Conservation (phyloP, 1,140 invertebrate genomes). For the Bombus terrestris region DNA sequence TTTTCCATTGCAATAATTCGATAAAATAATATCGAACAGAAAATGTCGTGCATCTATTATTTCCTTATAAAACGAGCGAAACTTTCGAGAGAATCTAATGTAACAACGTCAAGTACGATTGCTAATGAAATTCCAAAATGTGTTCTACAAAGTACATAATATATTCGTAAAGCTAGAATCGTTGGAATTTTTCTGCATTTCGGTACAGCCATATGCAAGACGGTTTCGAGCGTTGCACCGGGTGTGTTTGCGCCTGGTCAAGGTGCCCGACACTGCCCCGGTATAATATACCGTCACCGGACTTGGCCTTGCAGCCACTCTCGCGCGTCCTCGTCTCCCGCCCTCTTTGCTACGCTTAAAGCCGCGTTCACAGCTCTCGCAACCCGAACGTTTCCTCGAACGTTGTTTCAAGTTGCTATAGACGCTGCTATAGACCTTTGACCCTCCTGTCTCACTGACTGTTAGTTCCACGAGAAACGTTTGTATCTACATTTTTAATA, state of each 20-base stretch:
- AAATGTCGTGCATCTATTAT: too few species aligned
- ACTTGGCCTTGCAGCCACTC: conserved; percentile 66
- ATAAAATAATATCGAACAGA: too few species aligned
- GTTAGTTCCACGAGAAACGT: not conserved
- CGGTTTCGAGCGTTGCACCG: conserved; percentile 65
- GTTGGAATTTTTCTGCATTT: too few species aligned
- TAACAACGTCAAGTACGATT: too few species aligned
- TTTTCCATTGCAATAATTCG: too few species aligned
- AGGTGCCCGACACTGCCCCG: conserved; percentile 65
- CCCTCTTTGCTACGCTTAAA: conserved; percentile 46
- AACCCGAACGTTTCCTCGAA: not conserved
- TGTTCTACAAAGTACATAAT: too few species aligned
- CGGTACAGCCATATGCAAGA: not conserved
- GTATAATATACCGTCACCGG: conserved; percentile 48
- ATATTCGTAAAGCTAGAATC: too few species aligned
- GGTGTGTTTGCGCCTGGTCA: conserved; percentile 69
- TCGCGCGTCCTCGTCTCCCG: conserved; percentile 61
- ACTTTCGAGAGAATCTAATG: too few species aligned
- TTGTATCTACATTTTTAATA: not conserved
- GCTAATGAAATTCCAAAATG: too few species aligned
- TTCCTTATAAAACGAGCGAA: too few species aligned
- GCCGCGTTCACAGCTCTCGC: conserved; percentile 39
- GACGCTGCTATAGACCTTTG: not conserved
- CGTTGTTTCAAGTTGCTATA: not conserved
- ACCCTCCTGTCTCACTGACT: not conserved